Conservation (phyloP, 2,797 vertebrate species). For the Poeciliopsis gracilis region DNA sequence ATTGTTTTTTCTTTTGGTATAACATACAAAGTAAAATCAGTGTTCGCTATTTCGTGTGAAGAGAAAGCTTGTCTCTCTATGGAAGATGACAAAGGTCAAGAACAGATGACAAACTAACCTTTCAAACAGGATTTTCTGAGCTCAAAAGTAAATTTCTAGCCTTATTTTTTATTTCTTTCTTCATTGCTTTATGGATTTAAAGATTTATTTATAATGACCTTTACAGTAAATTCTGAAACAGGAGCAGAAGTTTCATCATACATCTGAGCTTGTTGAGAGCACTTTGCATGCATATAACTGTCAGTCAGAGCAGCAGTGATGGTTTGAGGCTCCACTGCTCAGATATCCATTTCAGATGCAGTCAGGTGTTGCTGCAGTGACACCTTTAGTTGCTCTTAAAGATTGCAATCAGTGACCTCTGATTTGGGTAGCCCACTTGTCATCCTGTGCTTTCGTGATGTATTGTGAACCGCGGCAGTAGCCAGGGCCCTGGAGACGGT, state of each 20-base stretch:
- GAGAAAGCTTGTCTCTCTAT: not conserved
- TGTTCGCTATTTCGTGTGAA: not conserved
- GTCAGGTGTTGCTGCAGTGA: constrained; percentile 67
- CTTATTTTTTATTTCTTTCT: not conserved
- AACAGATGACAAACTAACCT: not conserved
- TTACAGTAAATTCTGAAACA: constrained; percentile 19
- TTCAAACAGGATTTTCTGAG: not conserved
- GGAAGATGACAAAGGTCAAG: not conserved
- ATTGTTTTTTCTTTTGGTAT: not conserved
- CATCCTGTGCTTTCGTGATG: constrained; percentile 62
- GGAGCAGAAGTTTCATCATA: constrained; percentile 7
- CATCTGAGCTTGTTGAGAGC: constrained; percentile 20
- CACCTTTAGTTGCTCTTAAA: constrained; percentile 75
- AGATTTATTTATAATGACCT: constrained; percentile 8
- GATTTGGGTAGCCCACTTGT: constrained; percentile 74
- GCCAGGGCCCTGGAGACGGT: constrained; percentile 38
- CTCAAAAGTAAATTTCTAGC: not conserved
- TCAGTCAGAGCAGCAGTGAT: constrained; percentile 23
- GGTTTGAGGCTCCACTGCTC: constrained; percentile 39
- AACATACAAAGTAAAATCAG: not conserved
- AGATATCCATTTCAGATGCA: constrained; percentile 68
- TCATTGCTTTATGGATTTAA: not conserved
- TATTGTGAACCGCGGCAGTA: constrained; percentile 48
- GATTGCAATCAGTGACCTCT: constrained; percentile 80
- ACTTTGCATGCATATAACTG: constrained; percentile 32